Evolutionary conservation across 2,797 vertebrate genomes (phyloP).

Genomic region (Benthosema pterotum): DNA sequence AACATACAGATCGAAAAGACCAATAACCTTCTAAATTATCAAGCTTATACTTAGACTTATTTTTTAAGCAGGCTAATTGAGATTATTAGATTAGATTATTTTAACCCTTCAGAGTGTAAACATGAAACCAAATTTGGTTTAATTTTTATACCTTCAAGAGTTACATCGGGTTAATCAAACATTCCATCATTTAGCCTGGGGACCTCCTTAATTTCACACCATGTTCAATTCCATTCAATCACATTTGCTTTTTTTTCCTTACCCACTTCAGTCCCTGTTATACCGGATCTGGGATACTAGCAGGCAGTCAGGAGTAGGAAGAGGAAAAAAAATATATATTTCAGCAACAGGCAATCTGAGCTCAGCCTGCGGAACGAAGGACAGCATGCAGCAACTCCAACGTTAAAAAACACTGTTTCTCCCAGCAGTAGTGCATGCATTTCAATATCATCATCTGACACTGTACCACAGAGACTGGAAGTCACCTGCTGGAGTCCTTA

Average conservation of each 20-base stretch:
- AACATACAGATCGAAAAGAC: too few relatives aligned
- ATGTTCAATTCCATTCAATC: constrained; percentile 50
- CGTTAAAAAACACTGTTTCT: constrained; percentile 76
- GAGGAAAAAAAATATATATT: too few relatives aligned
- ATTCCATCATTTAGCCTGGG: too few relatives aligned
- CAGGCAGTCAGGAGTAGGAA: background rate
- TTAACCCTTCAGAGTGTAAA: too few relatives aligned
- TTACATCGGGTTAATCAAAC: too few relatives aligned
- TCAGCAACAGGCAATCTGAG: constrained; percentile 52
- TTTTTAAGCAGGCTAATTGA: too few relatives aligned
- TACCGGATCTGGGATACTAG: constrained; percentile 60
- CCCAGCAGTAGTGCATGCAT: constrained; percentile 68
- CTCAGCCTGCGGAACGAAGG: constrained; percentile 53
- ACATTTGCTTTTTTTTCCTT: constrained; percentile 71
- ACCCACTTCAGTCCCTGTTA: constrained; percentile 65
- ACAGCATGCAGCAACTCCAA: constrained; percentile 66
- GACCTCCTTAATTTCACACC: constrained; percentile 54
- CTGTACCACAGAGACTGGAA: constrained; percentile 28
- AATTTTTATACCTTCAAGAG: too few relatives aligned
- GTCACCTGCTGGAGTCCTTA: constrained; percentile 2
- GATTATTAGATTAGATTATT: too few relatives aligned
- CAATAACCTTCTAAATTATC: too few relatives aligned
- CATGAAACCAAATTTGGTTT: too few relatives aligned
- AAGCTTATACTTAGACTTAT: too few relatives aligned
- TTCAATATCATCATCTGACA: constrained; percentile 75